Evolutionary conservation across 2,113 vertebrate genomes (phyloP).

Genomic region (Albula glossodonta): DNA sequence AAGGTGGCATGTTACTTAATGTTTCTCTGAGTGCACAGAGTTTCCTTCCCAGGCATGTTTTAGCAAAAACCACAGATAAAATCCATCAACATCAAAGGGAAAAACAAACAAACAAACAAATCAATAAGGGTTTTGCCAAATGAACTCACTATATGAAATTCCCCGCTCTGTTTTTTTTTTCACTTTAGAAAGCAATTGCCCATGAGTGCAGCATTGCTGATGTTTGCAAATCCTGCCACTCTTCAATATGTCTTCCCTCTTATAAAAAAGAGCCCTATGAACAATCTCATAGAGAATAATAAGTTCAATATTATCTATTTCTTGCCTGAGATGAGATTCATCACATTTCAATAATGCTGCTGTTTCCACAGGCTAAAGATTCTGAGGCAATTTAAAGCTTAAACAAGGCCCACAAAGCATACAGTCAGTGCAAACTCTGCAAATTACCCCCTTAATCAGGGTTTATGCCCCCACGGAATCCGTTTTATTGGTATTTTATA

Average conservation of each 20-base stretch:
- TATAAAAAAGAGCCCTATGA: constrained; percentile 5
- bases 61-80: not conserved
- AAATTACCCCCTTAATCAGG: constrained; percentile 28
- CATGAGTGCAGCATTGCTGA: not conserved
- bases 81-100: not conserved
- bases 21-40: no score
- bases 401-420: constrained; percentile 8
- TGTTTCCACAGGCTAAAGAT: constrained; percentile 2
- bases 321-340: constrained; percentile 7
- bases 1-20: no score
- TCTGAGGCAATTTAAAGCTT: constrained; percentile 7
- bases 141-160: not conserved
- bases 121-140: not conserved
- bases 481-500: constrained; percentile 1
- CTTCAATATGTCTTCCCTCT: not conserved
- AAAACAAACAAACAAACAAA: not conserved
- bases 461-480: constrained; percentile 1
- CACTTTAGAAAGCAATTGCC: not conserved
- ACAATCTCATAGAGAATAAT: not conserved
- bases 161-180: constrained; percentile 5
- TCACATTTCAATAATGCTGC: constrained; percentile 21
- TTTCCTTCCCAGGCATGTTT: not conserved
- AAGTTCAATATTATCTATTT: constrained; percentile 11
- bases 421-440: constrained; percentile 22
- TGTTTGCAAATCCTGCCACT: not conserved